Base-by-base conservation (phyloP, 2,797 vertebrate species). In the Hippocampus kuda region DNA sequence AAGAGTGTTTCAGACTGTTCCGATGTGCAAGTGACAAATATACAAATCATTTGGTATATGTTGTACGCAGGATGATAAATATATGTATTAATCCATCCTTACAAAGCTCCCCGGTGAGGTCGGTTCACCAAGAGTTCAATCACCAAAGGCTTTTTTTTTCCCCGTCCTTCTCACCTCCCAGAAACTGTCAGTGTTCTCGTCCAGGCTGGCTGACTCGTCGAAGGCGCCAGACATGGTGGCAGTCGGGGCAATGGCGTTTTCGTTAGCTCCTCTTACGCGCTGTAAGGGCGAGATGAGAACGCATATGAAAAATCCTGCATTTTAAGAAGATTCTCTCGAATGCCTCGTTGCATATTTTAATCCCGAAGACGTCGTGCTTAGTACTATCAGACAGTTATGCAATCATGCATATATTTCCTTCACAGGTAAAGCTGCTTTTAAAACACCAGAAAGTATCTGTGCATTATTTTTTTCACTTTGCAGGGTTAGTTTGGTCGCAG, bases 111-210 rank as follows among this genome's bases (percentile, higher is more conserved):
- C 65, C 67, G 38, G 48, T 1, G 20, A 22, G 30, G 57, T 5
- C 42, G 70, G 71, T 75, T 77, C 75, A 77, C 41, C 18, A 41
- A 27, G 69, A 81, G 77, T 78, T 79, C 65, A 38, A 61, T 61
- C 30, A 34, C 26, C 16, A 20, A 34, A 60, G 15, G 15, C 57
- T 60, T 61, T 61, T 42, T 44, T 44, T 65, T n/a, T 2, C 11
- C 4, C 4, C 4, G 48, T 4, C 60, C 30, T 73, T 54, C 86
- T 92, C 85, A 98, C 96, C 95, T 98, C 96, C 95, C 95, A 98
- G 89, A 98, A 98, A 87, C 96, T 97, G 92, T 98, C 95, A 0
- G 94, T 95, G 63, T 84, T 90, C 88, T 95, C 95, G 81, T 98
- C 94, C 0, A 81, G 82, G n/a, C 88, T 89, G 16, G 91, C 85